Evolutionary conservation across 1,140 invertebrate species (phyloP), one percentile per base, ranked within the genome.

Genomic region (Drosophila pseudoananassae): DNA sequence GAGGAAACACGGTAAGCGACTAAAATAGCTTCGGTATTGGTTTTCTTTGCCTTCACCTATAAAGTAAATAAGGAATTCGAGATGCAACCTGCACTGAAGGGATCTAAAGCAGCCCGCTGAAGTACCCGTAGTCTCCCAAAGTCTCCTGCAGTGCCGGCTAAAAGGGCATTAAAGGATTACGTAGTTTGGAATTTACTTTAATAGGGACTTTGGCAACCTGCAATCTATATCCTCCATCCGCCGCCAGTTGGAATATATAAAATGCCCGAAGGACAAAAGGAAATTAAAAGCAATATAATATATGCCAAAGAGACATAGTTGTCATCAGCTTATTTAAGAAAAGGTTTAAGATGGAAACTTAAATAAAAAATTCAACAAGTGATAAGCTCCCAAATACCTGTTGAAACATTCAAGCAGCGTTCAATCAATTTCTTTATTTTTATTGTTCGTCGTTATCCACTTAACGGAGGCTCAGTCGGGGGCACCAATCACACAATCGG

Each of bases 31-130:
- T 75, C 43, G 74, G 68, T 78, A 85, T 87, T 81, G 74, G 63
- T 81, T 70, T 63, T 71, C 73, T 75, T 70, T 69, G 64, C 76
- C 66, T 69, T 49, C 73, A 65, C 65, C 80, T 64, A 87, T 87
- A 81, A 87, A 85, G 82, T 85, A 85, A 85, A 80, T 85, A 85
- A 85, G 82, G 82, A 85, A 87, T 85, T 85, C 60, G 81, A 85
- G 81, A 76, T 84, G 80, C 66, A 69, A 50, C 20, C 45, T 8
- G 52, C 71, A 31, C 70, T 73, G 57, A 72, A 73, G 73, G 70
- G 50, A 73, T 69, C 70, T 73, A 73, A 73, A 63, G 70, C 69
- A 55, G 52, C 52, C 52, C 49, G 53, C 60, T 36, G 7, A 54
- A 63, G 57, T 46, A 36, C 57, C 50, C 54, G 7, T 33, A 55